These are phyloP conservation scores for Nibea albiflora DNA, from an alignment of 2,113 vertebrate species.

Conservation along the genomic window DNA sequence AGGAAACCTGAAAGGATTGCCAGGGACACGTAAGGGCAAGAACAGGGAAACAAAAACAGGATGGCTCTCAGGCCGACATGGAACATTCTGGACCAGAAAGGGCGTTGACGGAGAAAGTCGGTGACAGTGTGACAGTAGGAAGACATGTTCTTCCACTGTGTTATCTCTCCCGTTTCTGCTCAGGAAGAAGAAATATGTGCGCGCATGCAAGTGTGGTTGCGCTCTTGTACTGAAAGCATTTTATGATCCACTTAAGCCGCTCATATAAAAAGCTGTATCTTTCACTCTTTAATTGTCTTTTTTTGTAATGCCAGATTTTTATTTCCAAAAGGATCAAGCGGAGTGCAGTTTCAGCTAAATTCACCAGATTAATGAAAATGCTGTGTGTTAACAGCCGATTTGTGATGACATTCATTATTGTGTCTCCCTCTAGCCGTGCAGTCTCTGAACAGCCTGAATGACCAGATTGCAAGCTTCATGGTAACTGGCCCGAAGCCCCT, in stretches of 20 bases:
- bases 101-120: conserved; percentile 52
- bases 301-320: background rate
- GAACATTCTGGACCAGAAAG: conserved; percentile 71
- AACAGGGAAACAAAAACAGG: conserved; percentile 81
- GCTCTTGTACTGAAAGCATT: background rate
- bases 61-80: conserved; percentile 62
- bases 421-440: conserved; percentile 86
- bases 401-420: conserved; percentile 19
- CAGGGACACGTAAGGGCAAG: conserved; percentile 64
- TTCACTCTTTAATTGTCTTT: background rate
- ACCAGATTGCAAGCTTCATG: conserved; percentile 94
- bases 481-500: conserved; percentile 87
- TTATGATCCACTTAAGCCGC: conserved; percentile 23
- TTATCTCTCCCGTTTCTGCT: conserved; percentile 53
- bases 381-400: background rate
- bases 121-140: conserved; percentile 66
- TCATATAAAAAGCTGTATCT: background rate
- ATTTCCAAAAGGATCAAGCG: background rate
- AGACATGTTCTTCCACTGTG: conserved; percentile 32
- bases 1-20: conserved; percentile 73
- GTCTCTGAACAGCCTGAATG: conserved; percentile 91
- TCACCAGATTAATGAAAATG: background rate
- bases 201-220: background rate
- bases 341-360: background rate
- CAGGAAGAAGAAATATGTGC: conserved; percentile 12